phyloP scores from a whole-genome alignment of 2,888 invertebrate species.

The Noctua fimbriata region DNA sequence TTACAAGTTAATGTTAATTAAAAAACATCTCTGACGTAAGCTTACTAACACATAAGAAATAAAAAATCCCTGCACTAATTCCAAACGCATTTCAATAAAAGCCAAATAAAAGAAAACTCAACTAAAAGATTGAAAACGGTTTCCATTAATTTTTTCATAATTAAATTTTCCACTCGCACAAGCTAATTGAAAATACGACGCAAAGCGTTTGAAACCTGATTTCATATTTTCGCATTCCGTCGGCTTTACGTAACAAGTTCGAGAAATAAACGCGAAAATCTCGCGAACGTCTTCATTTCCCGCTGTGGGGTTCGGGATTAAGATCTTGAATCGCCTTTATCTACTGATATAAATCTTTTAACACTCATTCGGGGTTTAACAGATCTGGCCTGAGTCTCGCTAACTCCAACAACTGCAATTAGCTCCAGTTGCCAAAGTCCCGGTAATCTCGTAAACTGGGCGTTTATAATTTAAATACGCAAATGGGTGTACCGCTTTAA shows the following conservation, averaged over 20 bases:
- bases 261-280: conserved; percentile 64
- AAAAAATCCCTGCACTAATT: not conserved
- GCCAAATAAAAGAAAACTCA: conserved; percentile 31
- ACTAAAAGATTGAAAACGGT: conserved; percentile 38
- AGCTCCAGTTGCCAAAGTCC: conserved; percentile 81
- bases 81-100: conserved; percentile 19
- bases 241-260: conserved; percentile 50
- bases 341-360: conserved; percentile 89
- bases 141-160: conserved; percentile 38
- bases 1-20: too few relatives aligned
- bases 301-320: conserved; percentile 75
- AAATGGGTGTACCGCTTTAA: conserved; percentile 67
- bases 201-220: conserved; percentile 30
- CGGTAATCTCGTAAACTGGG: conserved; percentile 84
- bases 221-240: conserved; percentile 46
- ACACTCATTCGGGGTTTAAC: conserved; percentile 86
- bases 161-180: conserved; percentile 39
- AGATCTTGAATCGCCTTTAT: conserved; percentile 77
- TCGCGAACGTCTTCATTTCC: conserved; percentile 86
- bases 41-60: not conserved
- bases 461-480: conserved; percentile 79
- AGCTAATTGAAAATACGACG: conserved; percentile 46
- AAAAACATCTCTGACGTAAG: too few relatives aligned
- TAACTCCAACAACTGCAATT: conserved; percentile 89
- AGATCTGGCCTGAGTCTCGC: conserved; percentile 80